These are phyloP conservation scores for Ficedula albicollis DNA, from an alignment of 2,797 vertebrate genomes.

Conservation along the genomic window DNA sequence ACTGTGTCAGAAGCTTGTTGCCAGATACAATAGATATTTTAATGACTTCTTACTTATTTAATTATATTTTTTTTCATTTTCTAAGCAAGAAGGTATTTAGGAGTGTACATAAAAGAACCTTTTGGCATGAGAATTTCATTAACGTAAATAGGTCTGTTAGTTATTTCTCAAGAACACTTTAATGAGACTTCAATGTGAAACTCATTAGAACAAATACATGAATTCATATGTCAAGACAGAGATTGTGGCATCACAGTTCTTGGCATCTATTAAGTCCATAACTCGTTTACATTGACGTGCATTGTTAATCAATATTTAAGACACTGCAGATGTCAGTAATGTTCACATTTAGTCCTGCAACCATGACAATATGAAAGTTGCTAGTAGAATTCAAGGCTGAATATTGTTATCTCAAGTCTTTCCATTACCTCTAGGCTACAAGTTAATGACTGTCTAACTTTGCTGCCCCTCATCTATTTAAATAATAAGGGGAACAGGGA, in stretches of 20 bases:
- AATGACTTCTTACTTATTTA: slow-evolving; percentile 36
- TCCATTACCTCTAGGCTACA: slow-evolving; percentile 72
- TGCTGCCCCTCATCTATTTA: slow-evolving; percentile 46
- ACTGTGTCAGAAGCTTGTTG: not conserved
- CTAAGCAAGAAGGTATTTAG: slow-evolving; percentile 30
- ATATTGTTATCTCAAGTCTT: slow-evolving; percentile 60
- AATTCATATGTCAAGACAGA: slow-evolving; percentile 74
- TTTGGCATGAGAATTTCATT: slow-evolving; percentile 68
- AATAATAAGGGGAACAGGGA: slow-evolving; percentile 54
- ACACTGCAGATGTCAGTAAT: slow-evolving; percentile 72
- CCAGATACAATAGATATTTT: slow-evolving; percentile 26
- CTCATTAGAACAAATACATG: slow-evolving; percentile 74
- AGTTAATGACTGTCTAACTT: slow-evolving; percentile 74
- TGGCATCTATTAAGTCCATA: slow-evolving; percentile 78
- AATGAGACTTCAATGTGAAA: slow-evolving; percentile 74
- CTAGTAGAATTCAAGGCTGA: slow-evolving; percentile 68
- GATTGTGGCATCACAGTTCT: slow-evolving; percentile 66
- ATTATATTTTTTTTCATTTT: slow-evolving; percentile 28
- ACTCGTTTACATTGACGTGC: slow-evolving; percentile 74
- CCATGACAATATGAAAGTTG: slow-evolving; percentile 70
- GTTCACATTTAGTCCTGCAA: slow-evolving; percentile 68
- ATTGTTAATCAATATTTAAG: slow-evolving; percentile 77
- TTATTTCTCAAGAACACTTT: slow-evolving; percentile 68
- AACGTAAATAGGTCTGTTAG: slow-evolving; percentile 68
- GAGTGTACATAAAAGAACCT: slow-evolving; percentile 37